Evolutionary conservation across 2,113 vertebrate genomes (phyloP), one percentile per base, ranked within the genome.

Genomic region (Deroptyus accipitrinus): DNA sequence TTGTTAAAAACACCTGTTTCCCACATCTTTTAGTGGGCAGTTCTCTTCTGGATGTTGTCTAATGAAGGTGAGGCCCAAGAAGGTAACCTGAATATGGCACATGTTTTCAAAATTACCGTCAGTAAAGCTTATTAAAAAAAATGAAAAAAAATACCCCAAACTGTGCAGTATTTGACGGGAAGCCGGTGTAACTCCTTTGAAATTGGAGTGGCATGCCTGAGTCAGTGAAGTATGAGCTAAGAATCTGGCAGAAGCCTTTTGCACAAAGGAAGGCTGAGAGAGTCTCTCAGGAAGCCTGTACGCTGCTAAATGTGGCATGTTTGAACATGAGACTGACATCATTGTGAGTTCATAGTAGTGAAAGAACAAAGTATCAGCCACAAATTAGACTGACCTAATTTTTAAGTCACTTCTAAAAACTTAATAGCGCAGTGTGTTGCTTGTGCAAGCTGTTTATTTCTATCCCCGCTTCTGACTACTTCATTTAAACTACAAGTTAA

Each of bases 321-420:
- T 96, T 86, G 94, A 96, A 97, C 97, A 97, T 63, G 96, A 96
- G 88, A 70, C 91, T 96, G 85, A 97, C 94, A 95, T 95, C 92
- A 96, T 85, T 46, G 88, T 96, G 91, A 96, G 94, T 97, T 97
- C 95, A 97, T 92, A 94, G 93, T 30, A 73, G 68, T 90, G 85
- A 97, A 96, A 94, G 94, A 96, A 92, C 87, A 95, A 94, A 94
- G 90, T 93, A 75, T 92, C 90, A 95, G 92, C 92, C 95, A 93
- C 91, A 96, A 97, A 97, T 94, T 95, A 95, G 94, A 90, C 95
- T 96, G 95, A 96, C 88, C 95, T 94, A 94, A 93, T 96, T 96
- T 96, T 91, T 88, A 93, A 97, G 95, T 95, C 78, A 79, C 83
- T 93, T 95, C 70, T 85, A 10, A 92, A 94, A 92, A 63, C 62